phyloP scores from a whole-genome alignment of 2,797 vertebrate species.

The Eupleurogrammus muticus region DNA sequence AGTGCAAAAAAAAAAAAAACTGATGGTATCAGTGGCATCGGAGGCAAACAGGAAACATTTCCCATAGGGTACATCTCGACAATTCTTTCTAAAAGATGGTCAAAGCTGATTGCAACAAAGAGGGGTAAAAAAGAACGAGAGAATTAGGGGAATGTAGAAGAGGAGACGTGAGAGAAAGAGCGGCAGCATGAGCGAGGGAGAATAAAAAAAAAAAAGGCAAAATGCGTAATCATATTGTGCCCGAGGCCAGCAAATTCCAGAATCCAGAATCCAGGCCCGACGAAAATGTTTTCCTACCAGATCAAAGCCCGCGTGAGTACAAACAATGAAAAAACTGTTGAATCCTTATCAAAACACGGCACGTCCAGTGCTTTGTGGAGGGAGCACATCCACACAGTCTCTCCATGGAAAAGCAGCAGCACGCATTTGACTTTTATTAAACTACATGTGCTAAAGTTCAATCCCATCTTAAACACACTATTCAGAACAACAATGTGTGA shows the following conservation, averaged over 20 bases:
- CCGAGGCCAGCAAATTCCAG: constrained; percentile 51
- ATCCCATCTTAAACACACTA: background rate
- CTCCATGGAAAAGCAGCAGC: background rate
- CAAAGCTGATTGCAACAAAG: constrained; percentile 35
- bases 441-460: background rate
- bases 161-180: constrained; percentile 20
- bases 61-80: constrained; percentile 46
- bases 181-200: background rate
- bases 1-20: constrained; percentile 42
- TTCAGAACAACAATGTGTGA: background rate
- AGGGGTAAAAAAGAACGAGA: background rate
- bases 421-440: too few relatives aligned
- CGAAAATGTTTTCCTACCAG: constrained; percentile 48
- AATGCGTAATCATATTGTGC: constrained; percentile 46
- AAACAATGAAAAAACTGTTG: constrained; percentile 57
- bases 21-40: constrained; percentile 70
- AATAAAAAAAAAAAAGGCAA: constrained; percentile 29
- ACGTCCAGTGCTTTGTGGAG: constrained; percentile 39
- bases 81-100: constrained; percentile 39
- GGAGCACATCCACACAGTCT: constrained; percentile 11
- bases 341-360: constrained; percentile 58
- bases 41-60: constrained; percentile 80
- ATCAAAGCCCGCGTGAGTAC: constrained; percentile 60
- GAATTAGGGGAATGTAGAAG: constrained; percentile 27
- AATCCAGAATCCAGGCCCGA: constrained; percentile 16